Conservation (phyloP, 2,797 vertebrate species). For the Peromyscus aztecus region DNA sequence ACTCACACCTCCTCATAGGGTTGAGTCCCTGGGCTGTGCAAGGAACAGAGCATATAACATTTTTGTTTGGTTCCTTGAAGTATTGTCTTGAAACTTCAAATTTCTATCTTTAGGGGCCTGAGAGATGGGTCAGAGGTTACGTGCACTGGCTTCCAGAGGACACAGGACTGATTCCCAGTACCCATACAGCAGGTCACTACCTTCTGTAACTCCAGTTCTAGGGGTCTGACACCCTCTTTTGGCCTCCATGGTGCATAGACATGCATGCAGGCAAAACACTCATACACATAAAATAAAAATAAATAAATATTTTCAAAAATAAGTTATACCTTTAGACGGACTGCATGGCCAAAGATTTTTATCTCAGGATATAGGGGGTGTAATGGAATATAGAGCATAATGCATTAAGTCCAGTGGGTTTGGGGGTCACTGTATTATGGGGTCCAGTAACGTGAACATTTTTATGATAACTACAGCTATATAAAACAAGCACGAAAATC, state of each 20-base stretch:
- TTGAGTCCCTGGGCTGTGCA: neutral
- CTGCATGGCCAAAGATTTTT: conserved; percentile 20
- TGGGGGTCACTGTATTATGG: neutral
- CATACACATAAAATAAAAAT: neutral
- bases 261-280: neutral
- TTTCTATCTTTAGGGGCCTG: neutral
- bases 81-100: conserved; percentile 29
- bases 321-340: neutral
- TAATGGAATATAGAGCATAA: neutral
- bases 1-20: neutral
- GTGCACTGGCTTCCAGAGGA: neutral
- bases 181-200: neutral
- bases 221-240: neutral
- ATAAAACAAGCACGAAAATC: conserved; percentile 5
- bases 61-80: conserved; percentile 16
- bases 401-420: neutral
- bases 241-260: neutral
- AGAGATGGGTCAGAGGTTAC: neutral
- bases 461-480: neutral
- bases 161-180: neutral
- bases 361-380: conserved; percentile 1
- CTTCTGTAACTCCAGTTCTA: neutral
- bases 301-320: neutral
- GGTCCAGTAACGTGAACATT: neutral
- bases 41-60: neutral